Evolutionary conservation across 2,888 invertebrate species (phyloP), one percentile per base, ranked within the genome.

Genomic region (Dryococelus australis): DNA sequence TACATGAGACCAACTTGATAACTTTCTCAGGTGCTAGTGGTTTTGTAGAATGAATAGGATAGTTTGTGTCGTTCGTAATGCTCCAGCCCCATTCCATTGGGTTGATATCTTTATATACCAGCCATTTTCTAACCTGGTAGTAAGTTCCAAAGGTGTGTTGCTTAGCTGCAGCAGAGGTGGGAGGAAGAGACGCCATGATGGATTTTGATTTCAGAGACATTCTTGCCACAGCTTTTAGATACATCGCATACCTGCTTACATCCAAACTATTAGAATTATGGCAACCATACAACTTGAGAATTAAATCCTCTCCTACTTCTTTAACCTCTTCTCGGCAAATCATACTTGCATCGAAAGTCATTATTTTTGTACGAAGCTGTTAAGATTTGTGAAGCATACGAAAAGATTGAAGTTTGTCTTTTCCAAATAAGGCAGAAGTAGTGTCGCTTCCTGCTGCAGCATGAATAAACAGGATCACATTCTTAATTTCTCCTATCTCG

Each of bases 91-190:
- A 80, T 80, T 80, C 24, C 26, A 12, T 20, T 80, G 80, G 10
- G n/a, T 80, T 80, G n/a, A 80, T 24, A n/a, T 80, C 6, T 79
- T 79, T 47, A 12, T 47, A 1, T 79, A 4, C 27, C 1, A 79
- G 79, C 79, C 80, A 80, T 80, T 80, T 80, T 80, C 24, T 0
- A 80, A 80, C 80, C 80, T 80, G 80, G 80, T 80, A 80, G 28
- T 80, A n/a, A n/a, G n/a, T 80, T 80, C 80, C 0, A 80, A 80
- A 28, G 24, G 80, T n/a, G 80, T 80, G n/a, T 80, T 80, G 47
- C n/a, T 80, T 26, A 80, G 80, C 80, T 80, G 80, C 80, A 80
- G 80, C 80, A 20, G 24, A n/a, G 80, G 80, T 80, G 6, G 80
- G 80, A 0, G 8, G n/a, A 27, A 80, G 80, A 80, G n/a, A 27